Conservation (phyloP, 2,113 vertebrate genomes). For the Larimichthys polyactis region DNA sequence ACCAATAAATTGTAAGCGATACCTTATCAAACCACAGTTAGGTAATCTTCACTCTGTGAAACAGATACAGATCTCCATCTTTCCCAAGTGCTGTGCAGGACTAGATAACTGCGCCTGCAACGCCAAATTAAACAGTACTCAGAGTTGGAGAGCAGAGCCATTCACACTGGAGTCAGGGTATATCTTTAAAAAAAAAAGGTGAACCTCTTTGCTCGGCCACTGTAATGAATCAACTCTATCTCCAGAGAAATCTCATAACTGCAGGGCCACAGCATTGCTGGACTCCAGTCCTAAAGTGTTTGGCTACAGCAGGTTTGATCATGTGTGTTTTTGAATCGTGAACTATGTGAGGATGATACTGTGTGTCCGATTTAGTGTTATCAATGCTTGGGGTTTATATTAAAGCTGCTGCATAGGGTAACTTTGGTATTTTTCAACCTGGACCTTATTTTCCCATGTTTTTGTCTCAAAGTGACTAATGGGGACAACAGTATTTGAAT, state of each 20-base stretch:
- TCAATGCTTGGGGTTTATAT: slow-evolving; percentile 37
- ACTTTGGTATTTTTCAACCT: too few relatives aligned
- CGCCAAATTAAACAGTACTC: slow-evolving; percentile 71
- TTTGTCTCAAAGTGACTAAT: too few relatives aligned
- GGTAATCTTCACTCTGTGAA: slow-evolving; percentile 6
- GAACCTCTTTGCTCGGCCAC: slow-evolving; percentile 21
- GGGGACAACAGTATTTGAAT: too few relatives aligned
- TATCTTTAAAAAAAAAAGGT: slow-evolving; percentile 10
- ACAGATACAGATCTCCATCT: slow-evolving; percentile 49
- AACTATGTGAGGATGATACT: slow-evolving; percentile 9
- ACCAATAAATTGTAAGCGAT: slow-evolving; percentile 40
- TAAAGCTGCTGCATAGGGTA: background rate
- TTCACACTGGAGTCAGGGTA: slow-evolving; percentile 44
- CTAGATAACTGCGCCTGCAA: slow-evolving; percentile 37
- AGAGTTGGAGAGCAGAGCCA: slow-evolving; percentile 55
- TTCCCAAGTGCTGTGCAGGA: slow-evolving; percentile 9
- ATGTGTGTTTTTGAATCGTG: slow-evolving; percentile 19
- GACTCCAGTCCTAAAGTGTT: background rate
- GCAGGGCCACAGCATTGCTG: slow-evolving; percentile 6
- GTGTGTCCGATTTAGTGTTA: slow-evolving; percentile 23
- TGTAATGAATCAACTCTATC: slow-evolving; percentile 52
- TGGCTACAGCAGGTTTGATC: slow-evolving; percentile 6
- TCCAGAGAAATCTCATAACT: slow-evolving; percentile 52
- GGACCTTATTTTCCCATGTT: too few relatives aligned
- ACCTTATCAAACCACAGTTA: slow-evolving; percentile 41